phyloP scores from a whole-genome alignment of 2,888 invertebrate species.

The Plagiodera versicolora region DNA sequence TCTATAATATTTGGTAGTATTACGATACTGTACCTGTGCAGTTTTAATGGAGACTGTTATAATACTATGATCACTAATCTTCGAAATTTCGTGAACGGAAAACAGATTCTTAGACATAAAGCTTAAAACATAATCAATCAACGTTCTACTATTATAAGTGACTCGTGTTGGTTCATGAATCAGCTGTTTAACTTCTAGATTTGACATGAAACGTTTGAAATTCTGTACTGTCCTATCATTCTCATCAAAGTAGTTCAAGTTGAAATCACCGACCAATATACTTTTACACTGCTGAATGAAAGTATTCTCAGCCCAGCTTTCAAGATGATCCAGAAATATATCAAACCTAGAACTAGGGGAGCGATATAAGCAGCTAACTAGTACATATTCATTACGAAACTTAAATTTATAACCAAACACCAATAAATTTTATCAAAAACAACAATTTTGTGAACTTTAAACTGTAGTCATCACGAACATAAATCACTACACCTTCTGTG shows the following conservation, averaged over 20 bases:
- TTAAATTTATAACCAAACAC: not conserved
- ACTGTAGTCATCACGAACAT: no score
- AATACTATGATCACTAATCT: constrained; percentile 9
- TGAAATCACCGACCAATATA: not conserved
- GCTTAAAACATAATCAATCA: constrained; percentile 8
- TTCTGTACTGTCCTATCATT: constrained; percentile 4
- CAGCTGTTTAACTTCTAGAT: not conserved
- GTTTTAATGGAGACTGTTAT: constrained; percentile 1
- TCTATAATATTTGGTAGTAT: constrained; percentile 3
- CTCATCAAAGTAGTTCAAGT: not conserved
- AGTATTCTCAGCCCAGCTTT: not conserved
- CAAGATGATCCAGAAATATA: not conserved
- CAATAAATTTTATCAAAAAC: no score
- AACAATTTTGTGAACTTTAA: not conserved
- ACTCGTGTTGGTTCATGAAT: not conserved
- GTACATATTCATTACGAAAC: not conserved
- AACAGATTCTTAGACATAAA: not conserved
- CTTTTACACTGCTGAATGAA: not conserved
- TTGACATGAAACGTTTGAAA: not conserved
- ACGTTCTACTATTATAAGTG: constrained; percentile 4
- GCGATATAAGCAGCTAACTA: no score
- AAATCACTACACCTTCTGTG: no score
- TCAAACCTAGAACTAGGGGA: no score
- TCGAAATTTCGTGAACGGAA: constrained; percentile 3
- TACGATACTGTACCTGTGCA: not conserved